Conservation (phyloP, 2,797 vertebrate species). For the Podarcis siculus region DNA sequence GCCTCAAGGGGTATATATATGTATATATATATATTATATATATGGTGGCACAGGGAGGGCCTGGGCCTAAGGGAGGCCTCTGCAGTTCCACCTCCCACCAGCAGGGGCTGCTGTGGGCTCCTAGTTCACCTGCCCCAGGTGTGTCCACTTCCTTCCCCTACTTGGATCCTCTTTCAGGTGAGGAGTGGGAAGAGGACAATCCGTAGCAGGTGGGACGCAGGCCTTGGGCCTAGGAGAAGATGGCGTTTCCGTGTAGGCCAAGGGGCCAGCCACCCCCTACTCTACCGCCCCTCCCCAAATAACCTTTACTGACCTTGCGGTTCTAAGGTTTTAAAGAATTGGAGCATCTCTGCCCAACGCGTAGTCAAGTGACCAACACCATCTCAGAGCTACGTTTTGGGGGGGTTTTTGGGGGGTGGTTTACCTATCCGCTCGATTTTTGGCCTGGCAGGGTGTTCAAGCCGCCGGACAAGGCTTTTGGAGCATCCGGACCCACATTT, state of each 20-base stretch:
- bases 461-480: neutral
- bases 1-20: neutral
- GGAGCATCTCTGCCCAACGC: neutral
- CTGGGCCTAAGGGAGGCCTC: neutral
- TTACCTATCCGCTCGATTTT: neutral
- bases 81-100: slow-evolving; percentile 34
- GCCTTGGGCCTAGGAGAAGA: neutral
- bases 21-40: too few relatives aligned
- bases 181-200: neutral
- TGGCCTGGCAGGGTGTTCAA: neutral
- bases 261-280: neutral
- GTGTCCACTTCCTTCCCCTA: neutral
- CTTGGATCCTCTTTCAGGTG: slow-evolving; percentile 2
- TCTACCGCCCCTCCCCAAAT: neutral
- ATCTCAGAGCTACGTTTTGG: neutral
- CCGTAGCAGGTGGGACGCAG: slow-evolving; percentile 1
- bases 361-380: neutral
- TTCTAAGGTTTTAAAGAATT: neutral
- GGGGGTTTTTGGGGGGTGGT: neutral
- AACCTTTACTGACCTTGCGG: too few relatives aligned
- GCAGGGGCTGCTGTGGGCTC: slow-evolving; percentile 13
- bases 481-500: neutral
- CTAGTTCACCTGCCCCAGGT: neutral
- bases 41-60: too few relatives aligned
- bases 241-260: neutral